Evolutionary conservation across 2,113 vertebrate genomes (phyloP), one percentile per base, ranked within the genome.

Genomic region (Brachyhypopomus gauderio): DNA sequence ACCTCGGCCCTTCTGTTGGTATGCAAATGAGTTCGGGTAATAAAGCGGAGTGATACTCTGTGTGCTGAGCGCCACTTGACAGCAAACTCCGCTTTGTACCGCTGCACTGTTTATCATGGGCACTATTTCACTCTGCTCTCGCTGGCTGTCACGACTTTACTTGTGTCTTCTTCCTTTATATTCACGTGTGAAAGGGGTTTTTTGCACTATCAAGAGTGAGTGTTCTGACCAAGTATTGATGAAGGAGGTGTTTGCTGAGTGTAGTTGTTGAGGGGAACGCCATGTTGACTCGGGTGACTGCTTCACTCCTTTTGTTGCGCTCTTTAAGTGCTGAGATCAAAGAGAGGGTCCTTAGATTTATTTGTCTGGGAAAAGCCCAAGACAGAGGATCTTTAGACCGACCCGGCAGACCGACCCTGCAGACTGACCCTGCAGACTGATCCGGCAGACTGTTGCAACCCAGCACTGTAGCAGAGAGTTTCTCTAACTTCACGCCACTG

Each of bases 171-270:
- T 90, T 92, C 92, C 94, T 96, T 97, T 98, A 95, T 95, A 97
- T 98, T 98, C 97, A 95, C 97, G 97, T 96, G 92, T 97, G 96
- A 97, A 98, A 97, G 94, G 95, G 88, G 88, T 91, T 52, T 93
- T 95, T 95, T 98, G 96, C 93, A 94, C 92, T 93, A 91, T 90
- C 89, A 88, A 89, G 90, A 93, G 91, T 91, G 91, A 91, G 91
- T 92, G 79, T 90, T 94, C 94, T 97, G 95, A 95, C 95, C 97
- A 98, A 99, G 98, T 99, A 99, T 98, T 99, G 96, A 98, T 99
- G 96, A 97, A 98, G 96, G 93, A 96, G 93, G 94, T 96, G 96
- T 97, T 98, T 98, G 96, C 93, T 92, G 94, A 96, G 95, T 92
- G 96, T 96, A 97, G 96, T 96, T 93, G 90, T 87, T 80, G 90